Base-by-base conservation (phyloP, 2,797 vertebrate species). In the Sphenopsis melanotis region DNA sequence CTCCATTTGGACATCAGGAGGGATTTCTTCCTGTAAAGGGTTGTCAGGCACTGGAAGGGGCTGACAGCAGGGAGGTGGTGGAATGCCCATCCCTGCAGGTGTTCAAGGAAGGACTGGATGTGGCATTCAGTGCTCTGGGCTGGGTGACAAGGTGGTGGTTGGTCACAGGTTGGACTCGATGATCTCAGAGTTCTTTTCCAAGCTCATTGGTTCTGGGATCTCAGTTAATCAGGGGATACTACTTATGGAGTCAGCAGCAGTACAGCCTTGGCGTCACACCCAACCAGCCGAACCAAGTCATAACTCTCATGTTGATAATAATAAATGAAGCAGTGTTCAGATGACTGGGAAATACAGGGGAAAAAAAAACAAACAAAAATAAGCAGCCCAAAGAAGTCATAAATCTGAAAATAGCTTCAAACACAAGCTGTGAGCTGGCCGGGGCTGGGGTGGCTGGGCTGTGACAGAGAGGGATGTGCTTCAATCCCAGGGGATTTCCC, bases 181-280 rank as follows among this genome's bases (percentile, higher is more conserved):
- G n/a, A 34, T 53, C 72, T 71, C 1, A 0, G 65, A 59, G 22
- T 5, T 52, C n/a, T 71, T 77, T 65, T 52, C 59, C 39, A 36
- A 32, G 34, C 30, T 71, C 10, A 4, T 22, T 46, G 24, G 8
- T 83, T 50, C 50, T 71, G 57, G 24, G 44, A 57, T 77, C 61
- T 53, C 8, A 0, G 12, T 9, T 64, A 63, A n/a, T 11, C 32
- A 5, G 0, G 22, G 4, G 6, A 6, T 30, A 4, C 23, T 37
- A 9, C 44, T 50, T 9, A 0, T 9, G 36, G 61, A 57, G 37
- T 49, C 26, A 68, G 16, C 1, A 0, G 15, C 1, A 0, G 65
- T 76, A 12, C 57, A 60, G 3, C 10, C 44, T 39, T 3, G 0
- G 24, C 1, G 3, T 82, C 0, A 0, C 20, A 55, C 47, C 65